Evolutionary conservation across 92 coral and sea anemone genomes (phyloP), one percentile per base, ranked within the genome.

Genomic region (Hydrozoanthus gracilis): DNA sequence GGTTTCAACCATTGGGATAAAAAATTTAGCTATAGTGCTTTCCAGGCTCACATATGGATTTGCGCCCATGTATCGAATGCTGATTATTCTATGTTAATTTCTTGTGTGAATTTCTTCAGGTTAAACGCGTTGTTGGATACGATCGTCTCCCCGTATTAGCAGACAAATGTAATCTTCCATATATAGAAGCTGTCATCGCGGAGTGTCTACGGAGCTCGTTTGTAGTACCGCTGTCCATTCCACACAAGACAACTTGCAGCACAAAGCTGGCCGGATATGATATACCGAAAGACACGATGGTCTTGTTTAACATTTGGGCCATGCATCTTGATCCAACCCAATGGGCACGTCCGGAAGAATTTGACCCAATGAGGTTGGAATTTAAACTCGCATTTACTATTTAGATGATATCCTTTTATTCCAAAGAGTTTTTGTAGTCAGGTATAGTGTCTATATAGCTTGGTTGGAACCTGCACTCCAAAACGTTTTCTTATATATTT

Each of bases 271-370:
- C 70, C 6, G 92, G 92, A 45, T 89, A 85, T 71, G 50, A 78
- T 56, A 86, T 89, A 55, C 92, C 92, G 20, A 85, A 89, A 44
- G 92, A 89, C 51, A 89, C 92, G 8, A 86, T 84, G 44, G 92
- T 89, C 60, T 78, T 89, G 27, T 39, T 89, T 5, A 89, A 89
- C 52, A 85, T 65, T 20, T 89, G 92, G 92, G 92, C 89, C 46
- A 89, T 89, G 16, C 87, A 89, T 80, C 62, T 78, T 61, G 92
- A 89, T 58, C 89, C 92, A 71, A 78, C 50, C 78, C 76, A 83
- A 75, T 89, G 92, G 92, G 39, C 48, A 4, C 71, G 86, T 46
- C 92, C 92, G 0, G 77, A 78, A 70, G 73, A 71, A 11, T 89
- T 89, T 72, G 49, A 89, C 77, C 92, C 92, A 10, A 83, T 84